Conservation (phyloP, 1,140 invertebrate genomes). For the Penaeus chinensis region DNA sequence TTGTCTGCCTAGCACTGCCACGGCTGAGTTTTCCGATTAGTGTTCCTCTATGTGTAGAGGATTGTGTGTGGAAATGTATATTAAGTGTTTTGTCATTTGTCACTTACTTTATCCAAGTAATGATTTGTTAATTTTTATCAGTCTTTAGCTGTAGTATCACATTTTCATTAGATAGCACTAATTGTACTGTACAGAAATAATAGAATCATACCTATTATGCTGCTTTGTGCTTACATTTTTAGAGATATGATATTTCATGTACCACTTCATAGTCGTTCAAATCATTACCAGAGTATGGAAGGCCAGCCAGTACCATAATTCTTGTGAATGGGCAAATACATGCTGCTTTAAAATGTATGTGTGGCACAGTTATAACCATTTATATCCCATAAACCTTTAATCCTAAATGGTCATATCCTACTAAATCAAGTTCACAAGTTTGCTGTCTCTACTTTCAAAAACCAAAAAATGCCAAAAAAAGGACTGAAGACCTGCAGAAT, state of each 20-base stretch:
- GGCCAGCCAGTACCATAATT: slow-evolving; percentile 51
- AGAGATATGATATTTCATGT: slow-evolving; percentile 47
- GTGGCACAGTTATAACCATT: slow-evolving; percentile 32
- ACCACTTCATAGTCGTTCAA: slow-evolving; percentile 53
- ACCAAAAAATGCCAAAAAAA: neutral
- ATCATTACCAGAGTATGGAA: slow-evolving; percentile 56
- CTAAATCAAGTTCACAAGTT: slow-evolving; percentile 40
- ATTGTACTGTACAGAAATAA: slow-evolving; percentile 59
- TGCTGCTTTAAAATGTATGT: slow-evolving; percentile 50
- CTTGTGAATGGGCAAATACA: slow-evolving; percentile 51
- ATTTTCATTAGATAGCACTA: slow-evolving; percentile 60
- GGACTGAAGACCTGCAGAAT: slow-evolving; percentile 33
- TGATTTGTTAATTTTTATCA: slow-evolving; percentile 56
- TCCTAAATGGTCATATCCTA: slow-evolving; percentile 33
- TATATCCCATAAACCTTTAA: slow-evolving; percentile 18
- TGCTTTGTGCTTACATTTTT: slow-evolving; percentile 58
- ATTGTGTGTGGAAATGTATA: slow-evolving; percentile 53
- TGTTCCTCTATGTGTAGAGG: slow-evolving; percentile 46
- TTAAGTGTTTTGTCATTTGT: slow-evolving; percentile 52
- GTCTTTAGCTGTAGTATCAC: slow-evolving; percentile 55
- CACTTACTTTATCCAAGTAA: slow-evolving; percentile 34
- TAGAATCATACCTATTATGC: slow-evolving; percentile 55
- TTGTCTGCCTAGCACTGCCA: slow-evolving; percentile 61
- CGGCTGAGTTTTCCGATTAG: slow-evolving; percentile 54
- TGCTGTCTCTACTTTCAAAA: neutral